These are phyloP conservation scores for Condylura cristata DNA, from an alignment of 2,113 vertebrate genomes.

Conservation along the genomic window DNA sequence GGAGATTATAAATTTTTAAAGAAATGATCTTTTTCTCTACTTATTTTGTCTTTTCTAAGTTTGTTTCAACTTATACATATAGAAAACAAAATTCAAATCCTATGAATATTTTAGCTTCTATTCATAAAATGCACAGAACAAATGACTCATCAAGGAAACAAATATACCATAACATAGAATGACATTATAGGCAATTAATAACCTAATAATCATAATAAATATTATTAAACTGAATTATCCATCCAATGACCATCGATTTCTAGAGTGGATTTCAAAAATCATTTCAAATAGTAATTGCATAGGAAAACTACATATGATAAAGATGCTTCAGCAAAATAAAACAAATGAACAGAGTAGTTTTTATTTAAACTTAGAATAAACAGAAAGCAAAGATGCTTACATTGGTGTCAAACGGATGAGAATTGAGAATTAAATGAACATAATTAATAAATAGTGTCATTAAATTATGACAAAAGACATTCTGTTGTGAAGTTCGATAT, in stretches of 20 bases:
- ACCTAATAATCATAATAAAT: neutral
- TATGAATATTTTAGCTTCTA: neutral
- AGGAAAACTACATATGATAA: neutral
- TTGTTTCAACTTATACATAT: neutral
- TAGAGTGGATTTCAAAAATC: neutral
- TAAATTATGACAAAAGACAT: neutral
- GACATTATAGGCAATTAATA: neutral
- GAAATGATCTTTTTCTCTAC: neutral
- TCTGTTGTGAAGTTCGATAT: neutral
- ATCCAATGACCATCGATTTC: neutral
- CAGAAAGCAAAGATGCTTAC: neutral
- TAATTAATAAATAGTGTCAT: neutral
- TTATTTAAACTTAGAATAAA: neutral
- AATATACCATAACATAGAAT: neutral
- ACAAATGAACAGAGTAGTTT: neutral
- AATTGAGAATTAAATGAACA: neutral
- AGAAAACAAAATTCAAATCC: neutral
- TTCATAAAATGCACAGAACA: neutral
- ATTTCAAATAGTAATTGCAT: neutral
- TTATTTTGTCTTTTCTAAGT: conserved; percentile 22
- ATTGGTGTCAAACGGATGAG: neutral
- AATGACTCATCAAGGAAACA: neutral
- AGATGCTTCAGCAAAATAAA: neutral
- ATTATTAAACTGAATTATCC: neutral
- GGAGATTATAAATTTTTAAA: conserved; percentile 12